A percentile compares a stretch with the other conserved stretches of the same genome.
Conservation (phyloP, 1,140 invertebrate genomes). For the Listronotus bonariensis region DNA sequence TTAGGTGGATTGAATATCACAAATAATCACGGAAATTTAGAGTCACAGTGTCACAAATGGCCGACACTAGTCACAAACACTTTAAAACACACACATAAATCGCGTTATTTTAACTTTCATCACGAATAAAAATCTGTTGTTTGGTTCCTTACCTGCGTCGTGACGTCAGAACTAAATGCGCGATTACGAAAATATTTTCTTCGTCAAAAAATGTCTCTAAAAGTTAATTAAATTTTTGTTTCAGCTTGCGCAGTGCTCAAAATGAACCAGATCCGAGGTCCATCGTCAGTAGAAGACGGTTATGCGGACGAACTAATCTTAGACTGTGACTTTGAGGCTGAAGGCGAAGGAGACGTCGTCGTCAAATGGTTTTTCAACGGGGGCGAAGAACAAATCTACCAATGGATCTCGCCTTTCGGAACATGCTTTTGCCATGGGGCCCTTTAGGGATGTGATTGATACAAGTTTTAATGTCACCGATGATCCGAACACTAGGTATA, state of each 20-base stretch:
- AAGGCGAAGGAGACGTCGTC: slow-evolving; percentile 36
- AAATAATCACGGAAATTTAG: no score
- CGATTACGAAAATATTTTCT: no score
- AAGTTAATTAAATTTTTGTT: slow-evolving; percentile 21
- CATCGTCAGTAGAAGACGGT: slow-evolving; percentile 37
- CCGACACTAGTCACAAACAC: no score
- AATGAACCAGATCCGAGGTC: slow-evolving; percentile 45
- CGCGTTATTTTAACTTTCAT: no score
- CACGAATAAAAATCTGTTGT: no score
- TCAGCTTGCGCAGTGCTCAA: slow-evolving; percentile 39
- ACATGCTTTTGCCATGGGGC: slow-evolving; percentile 24
- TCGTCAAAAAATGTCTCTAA: neutral
- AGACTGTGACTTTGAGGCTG: slow-evolving; percentile 46
- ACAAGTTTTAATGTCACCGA: slow-evolving; percentile 37
- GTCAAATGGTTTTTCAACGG: slow-evolving; percentile 50
- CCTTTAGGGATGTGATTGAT: slow-evolving; percentile 43
- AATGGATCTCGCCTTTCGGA: slow-evolving; percentile 42
- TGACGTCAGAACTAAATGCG: no score
- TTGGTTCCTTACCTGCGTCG: no score
- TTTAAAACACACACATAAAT: no score
- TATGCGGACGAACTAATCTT: slow-evolving; percentile 36
- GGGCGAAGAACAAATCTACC: slow-evolving; percentile 43
- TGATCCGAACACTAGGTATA: slow-evolving; percentile 40
- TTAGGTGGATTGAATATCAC: no score
- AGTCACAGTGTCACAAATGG: no score